Base-by-base conservation (phyloP, 2,797 vertebrate genomes). In the Trichosurus vulpecula region DNA sequence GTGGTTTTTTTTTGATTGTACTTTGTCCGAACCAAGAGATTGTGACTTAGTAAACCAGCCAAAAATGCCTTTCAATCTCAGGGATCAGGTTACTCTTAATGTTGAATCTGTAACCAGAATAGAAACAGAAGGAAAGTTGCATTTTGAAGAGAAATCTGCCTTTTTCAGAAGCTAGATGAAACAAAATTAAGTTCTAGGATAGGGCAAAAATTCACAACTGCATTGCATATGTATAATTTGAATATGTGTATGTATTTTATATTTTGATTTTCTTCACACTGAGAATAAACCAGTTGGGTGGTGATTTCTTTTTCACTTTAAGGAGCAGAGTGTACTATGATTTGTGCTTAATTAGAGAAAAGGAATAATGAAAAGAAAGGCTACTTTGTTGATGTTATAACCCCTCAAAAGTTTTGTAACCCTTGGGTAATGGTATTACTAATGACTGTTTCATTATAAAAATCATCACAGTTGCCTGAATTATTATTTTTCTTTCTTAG, bases 91-190 rank as follows among this genome's bases (percentile, higher is more conserved):
- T 90, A 1, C 47, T 30, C 90, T 87, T 35, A 52, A 94, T 10
- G 57, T 5, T 35, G 8, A 54, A 1, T 51, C 54, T 61, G 13
- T 0, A 87, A 1, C 1, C 29, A 58, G 0, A 0, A 4, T 54
- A 6, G 56, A 92, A 87, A 92, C 92, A 25, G 91, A 12, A 51
- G 52, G 1, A 66, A 0, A 54, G 11, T 11, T 92, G 0, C 31
- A n/a, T 29, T 95, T 6, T 57, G 90, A 94, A 81, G 14, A 54
- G 9, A 94, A 93, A 55, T 14, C 91, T 87, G 66, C 91, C 14
- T 87, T 92, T 14, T 58, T 41, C 25, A 11, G 57, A 22, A 95
- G 30, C 0, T 19, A 53, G 0, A 1, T 30, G n/a, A 31, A 95
- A 27, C 51, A 90, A 8, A 52, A 41, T n/a, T 55, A 55, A 92